These are phyloP conservation scores for Drosophila parvula DNA, from an alignment of 1,140 invertebrate genomes.

Conservation along the genomic window DNA sequence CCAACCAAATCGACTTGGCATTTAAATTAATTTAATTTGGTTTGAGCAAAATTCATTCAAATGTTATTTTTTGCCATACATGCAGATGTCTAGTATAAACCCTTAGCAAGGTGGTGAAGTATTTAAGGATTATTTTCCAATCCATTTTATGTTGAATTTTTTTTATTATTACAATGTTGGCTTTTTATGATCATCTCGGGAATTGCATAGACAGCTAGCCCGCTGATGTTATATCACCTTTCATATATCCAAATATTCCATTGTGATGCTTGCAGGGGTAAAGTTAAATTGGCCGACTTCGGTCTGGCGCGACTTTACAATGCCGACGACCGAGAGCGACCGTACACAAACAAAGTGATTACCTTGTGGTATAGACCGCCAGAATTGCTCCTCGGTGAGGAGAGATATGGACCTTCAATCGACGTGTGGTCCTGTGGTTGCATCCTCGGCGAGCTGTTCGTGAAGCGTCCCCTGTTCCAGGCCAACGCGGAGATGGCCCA, in stretches of 20 bases:
- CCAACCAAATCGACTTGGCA: no score
- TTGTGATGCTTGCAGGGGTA: conserved; percentile 89
- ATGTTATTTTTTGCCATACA: no score
- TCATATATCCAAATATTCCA: not conserved
- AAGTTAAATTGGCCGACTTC: conserved; percentile 99
- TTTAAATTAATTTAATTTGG: no score
- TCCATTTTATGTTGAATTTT: no score
- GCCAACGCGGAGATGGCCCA: conserved; percentile 97
- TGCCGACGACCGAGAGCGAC: conserved; percentile 96
- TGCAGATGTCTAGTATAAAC: no score
- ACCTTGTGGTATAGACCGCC: conserved; percentile 99
- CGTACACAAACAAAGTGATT: conserved; percentile 99
- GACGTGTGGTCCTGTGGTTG: conserved; percentile 99
- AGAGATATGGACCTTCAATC: conserved; percentile 98
- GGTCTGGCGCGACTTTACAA: conserved; percentile 98
- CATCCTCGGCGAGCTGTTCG: conserved; percentile 98
- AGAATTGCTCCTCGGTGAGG: conserved; percentile 98
- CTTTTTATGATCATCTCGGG: not conserved
- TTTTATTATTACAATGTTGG: no score
- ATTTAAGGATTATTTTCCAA: no score
- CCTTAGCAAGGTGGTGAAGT: no score
- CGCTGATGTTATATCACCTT: no score
- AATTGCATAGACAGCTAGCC: not conserved
- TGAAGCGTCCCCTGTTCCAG: conserved; percentile 97
- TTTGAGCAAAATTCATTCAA: no score